phyloP scores from a whole-genome alignment of 2,888 invertebrate genomes.

The Machimus atricapillus region DNA sequence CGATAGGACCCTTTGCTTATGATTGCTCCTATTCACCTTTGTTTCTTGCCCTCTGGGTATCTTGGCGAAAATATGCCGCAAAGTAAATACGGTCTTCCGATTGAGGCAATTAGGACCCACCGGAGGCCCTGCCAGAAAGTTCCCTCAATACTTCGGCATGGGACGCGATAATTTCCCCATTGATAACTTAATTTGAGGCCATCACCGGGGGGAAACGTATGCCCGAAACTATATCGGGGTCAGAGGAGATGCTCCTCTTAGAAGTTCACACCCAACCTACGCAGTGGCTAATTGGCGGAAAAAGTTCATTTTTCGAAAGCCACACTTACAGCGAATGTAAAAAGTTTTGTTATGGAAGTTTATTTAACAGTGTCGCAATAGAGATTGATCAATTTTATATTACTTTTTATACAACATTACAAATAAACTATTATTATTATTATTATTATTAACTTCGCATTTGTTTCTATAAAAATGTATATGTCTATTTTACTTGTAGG shows the following conservation, averaged over 20 bases:
- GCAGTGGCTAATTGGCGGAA: neutral
- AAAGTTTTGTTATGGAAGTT: neutral
- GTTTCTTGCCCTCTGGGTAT: neutral
- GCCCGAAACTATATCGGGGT: neutral
- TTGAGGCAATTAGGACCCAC: neutral
- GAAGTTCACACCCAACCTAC: neutral
- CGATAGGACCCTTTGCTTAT: neutral
- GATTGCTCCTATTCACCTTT: slow-evolving; percentile 16
- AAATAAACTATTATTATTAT: too few relatives aligned
- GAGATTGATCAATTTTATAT: too few relatives aligned
- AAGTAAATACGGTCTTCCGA: neutral
- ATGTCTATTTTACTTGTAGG: too few relatives aligned
- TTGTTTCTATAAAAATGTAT: too few relatives aligned
- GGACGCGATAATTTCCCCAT: neutral
- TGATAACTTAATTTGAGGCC: neutral
- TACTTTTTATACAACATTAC: too few relatives aligned
- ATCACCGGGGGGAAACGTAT: neutral
- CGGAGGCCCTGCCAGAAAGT: neutral
- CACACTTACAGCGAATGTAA: neutral
- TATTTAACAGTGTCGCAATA: too few relatives aligned
- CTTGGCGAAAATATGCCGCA: neutral
- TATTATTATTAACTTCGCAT: too few relatives aligned
- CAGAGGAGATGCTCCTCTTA: neutral
- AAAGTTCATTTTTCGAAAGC: neutral
- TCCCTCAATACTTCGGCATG: neutral